Evolutionary conservation across 2,113 vertebrate genomes (phyloP), one percentile per base, ranked within the genome.

Genomic region (Eubucco bourcierii): DNA sequence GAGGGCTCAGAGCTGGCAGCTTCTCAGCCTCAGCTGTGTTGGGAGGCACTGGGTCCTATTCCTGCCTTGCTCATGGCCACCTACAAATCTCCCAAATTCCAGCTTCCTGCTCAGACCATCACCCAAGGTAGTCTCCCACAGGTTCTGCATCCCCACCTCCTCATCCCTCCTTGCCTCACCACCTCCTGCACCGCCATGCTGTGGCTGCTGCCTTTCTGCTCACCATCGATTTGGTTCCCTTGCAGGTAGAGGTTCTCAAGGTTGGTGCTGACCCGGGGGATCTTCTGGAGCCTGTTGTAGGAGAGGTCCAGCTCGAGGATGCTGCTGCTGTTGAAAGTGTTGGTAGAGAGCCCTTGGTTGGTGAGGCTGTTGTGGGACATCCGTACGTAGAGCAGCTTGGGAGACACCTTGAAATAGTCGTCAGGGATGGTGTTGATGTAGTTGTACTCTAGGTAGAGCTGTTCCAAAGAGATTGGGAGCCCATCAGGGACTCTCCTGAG

Each of bases 201-300:
- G 23, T 12, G 31, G 28, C 7, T 20, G 58, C 12, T 0, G 1
- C 1, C 2, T 12, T 33, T 34, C 73, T 82, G 67, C 98, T 98
- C 96, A 99, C 99, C 99, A 24, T 99, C 98, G 94, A 99, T 99
- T 76, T 98, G 98, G 93, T 99, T 99, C 56, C 99, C 99, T 84
- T 99, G 99, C 75, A 99, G 98, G 87, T 99, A 99, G 70, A 99
- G 98, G 95, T 99, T 98, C 95, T 99, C 98, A 5, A 99, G 98
- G 46, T 98, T 98, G 96, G 98, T 98, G 96, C 94, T 99, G 95
- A 99, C 98, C 0, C 96, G 93, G 5, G 99, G 99, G 79, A 99
- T 99, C 93, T 98, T 98, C 98, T 99, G 99, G 78, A 99, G 98
- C 89, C 98, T 98, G 97, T 99, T 99, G 97, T 98, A 99, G 85